Evolutionary conservation across 2,113 vertebrate genomes (phyloP).

Genomic region (Callospermophilus lateralis): DNA sequence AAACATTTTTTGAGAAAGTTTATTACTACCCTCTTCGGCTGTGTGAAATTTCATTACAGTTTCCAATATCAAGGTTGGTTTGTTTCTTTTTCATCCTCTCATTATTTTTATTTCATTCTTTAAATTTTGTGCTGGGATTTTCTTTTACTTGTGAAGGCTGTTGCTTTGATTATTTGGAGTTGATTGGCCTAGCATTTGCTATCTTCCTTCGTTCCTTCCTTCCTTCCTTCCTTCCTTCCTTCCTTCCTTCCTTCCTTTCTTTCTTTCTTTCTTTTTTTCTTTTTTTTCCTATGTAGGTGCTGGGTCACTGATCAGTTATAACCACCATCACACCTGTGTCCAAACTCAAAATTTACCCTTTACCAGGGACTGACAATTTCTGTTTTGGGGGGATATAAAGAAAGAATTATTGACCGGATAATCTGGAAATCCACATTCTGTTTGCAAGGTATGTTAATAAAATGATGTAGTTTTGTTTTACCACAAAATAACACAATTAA

Average conservation of each 20-base stretch:
- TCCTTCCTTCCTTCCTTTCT: too few species aligned
- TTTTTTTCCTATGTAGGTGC: neutral
- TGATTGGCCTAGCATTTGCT: neutral
- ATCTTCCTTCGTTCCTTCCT: too few species aligned
- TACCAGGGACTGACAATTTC: neutral
- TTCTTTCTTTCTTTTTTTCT: neutral
- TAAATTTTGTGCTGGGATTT: neutral
- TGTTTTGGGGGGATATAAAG: neutral
- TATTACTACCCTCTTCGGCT: neutral
- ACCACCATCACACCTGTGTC: neutral
- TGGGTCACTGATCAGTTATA: neutral
- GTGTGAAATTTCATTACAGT: neutral
- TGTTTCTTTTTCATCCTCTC: neutral
- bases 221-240: too few species aligned
- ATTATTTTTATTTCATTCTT: neutral
- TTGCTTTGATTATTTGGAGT: neutral
- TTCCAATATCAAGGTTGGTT: neutral
- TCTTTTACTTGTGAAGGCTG: neutral
- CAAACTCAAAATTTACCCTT: neutral
- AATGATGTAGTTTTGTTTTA: neutral
- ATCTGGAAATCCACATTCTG: rapidly evolving
- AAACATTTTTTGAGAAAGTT: neutral
- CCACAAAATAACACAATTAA: neutral
- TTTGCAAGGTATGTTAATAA: neutral
- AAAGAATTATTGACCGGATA: neutral